Evolutionary conservation across 2,113 vertebrate genomes (phyloP).

Genomic region (Eurystomus gularis): DNA sequence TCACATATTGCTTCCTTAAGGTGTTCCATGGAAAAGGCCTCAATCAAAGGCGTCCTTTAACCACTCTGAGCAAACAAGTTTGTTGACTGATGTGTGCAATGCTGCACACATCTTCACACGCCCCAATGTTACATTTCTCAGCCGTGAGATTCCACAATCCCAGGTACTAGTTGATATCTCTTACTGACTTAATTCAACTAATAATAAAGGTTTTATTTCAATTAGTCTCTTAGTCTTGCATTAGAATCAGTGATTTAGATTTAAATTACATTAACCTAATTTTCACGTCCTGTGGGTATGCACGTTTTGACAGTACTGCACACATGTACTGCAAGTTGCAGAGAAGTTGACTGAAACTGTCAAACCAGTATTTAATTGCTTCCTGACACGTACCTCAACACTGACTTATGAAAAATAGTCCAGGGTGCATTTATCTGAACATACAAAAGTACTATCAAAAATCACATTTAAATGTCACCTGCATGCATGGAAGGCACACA

Average conservation of each 20-base stretch:
- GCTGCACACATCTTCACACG: neutral
- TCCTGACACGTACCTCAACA: neutral
- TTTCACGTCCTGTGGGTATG: neutral
- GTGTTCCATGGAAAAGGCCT: neutral
- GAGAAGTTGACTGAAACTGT: neutral
- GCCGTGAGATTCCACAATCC: neutral
- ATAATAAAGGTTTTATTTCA: constrained; percentile 1
- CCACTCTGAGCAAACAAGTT: neutral
- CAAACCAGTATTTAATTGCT: constrained; percentile 3
- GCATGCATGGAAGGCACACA: neutral
- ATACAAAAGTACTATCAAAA: neutral
- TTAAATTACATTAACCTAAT: neutral
- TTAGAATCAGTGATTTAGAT: neutral
- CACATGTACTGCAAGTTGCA: neutral
- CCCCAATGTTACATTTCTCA: neutral
- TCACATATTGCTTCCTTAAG: neutral
- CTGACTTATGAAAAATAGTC: neutral
- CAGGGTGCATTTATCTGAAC: neutral
- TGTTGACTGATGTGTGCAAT: neutral
- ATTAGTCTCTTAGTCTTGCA: neutral
- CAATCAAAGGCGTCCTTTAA: neutral
- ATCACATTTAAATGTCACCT: neutral
- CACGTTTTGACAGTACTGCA: neutral
- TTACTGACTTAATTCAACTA: neutral
- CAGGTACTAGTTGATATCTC: neutral